A percentile compares a stretch with the other conserved stretches of the same genome.
These are phyloP conservation scores for Brachystomella parvula DNA, from an alignment of 1,140 invertebrate species.

Conservation along the genomic window DNA sequence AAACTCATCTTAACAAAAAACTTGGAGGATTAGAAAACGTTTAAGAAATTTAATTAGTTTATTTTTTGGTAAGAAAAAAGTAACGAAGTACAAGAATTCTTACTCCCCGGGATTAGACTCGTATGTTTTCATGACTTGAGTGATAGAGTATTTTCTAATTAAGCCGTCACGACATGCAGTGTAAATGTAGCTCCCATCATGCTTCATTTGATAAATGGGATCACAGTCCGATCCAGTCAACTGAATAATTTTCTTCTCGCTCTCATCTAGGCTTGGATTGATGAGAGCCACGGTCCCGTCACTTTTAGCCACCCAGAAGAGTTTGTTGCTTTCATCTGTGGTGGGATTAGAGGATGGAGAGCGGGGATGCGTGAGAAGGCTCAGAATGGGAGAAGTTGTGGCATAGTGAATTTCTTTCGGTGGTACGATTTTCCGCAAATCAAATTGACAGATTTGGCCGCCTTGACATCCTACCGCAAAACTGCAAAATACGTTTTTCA, in stretches of 20 bases:
- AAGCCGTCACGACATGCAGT: constrained; percentile 51
- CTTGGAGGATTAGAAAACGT: background rate
- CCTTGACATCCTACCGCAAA: constrained; percentile 48
- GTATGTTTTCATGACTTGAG: constrained; percentile 22
- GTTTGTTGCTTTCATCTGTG: constrained; percentile 24
- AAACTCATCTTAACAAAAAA: background rate
- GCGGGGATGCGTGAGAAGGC: constrained; percentile 30
- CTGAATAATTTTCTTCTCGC: constrained; percentile 42
- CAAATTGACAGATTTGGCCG: constrained; percentile 45
- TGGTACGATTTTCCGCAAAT: constrained; percentile 23
- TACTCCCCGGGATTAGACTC: background rate
- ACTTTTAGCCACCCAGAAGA: constrained; percentile 33
- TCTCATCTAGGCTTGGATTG: constrained; percentile 23
- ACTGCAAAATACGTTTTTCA: too few species aligned
- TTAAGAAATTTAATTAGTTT: background rate
- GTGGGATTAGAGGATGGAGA: constrained; percentile 26
- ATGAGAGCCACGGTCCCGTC: constrained; percentile 28
- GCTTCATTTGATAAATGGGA: constrained; percentile 51
- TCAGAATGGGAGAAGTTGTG: constrained; percentile 29
- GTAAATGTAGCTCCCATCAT: constrained; percentile 50
- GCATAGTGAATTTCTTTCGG: constrained; percentile 19
- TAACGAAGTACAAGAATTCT: too few species aligned
- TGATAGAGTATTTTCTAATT: constrained; percentile 50
- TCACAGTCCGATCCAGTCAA: constrained; percentile 63
- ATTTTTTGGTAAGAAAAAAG: background rate